Percentiles rank a stretch among this genome's conserved stretches.
Conservation (phyloP, 1,140 invertebrate species). For the Cherax quadricarinatus region DNA sequence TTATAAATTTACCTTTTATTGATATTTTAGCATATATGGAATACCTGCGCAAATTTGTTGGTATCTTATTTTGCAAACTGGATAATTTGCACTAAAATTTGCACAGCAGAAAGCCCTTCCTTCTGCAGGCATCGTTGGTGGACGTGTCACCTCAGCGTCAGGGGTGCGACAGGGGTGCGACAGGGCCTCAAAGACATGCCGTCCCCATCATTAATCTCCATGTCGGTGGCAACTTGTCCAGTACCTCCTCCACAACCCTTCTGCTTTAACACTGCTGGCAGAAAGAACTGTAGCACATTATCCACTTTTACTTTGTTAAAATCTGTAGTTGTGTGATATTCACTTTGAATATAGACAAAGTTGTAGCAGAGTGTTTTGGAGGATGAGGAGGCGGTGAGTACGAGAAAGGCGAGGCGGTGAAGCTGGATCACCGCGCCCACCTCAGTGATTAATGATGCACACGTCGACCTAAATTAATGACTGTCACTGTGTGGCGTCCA, state of each 20-base stretch:
- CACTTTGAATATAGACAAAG: neutral
- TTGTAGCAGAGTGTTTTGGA: neutral
- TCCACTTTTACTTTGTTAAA: neutral
- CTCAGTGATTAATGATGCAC: constrained; percentile 64
- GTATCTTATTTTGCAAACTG: too few species aligned
- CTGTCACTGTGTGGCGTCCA: constrained; percentile 49
- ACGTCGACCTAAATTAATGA: constrained; percentile 64
- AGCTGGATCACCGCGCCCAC: constrained; percentile 3
- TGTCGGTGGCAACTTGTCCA: constrained; percentile 8
- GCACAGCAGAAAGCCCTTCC: too few species aligned
- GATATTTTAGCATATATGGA: too few species aligned
- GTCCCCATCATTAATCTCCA: neutral
- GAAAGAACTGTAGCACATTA: neutral
- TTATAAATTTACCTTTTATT: too few species aligned
- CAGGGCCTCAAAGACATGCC: neutral
- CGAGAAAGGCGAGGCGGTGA: neutral
- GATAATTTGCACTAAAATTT: too few species aligned
- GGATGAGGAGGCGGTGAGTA: neutral
- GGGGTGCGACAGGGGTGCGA: neutral
- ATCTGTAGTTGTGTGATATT: neutral
- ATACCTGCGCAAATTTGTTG: too few species aligned
- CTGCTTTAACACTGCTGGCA: neutral
- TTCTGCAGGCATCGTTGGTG: too few species aligned
- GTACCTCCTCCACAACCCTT: neutral
- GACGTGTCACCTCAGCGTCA: neutral